A percentile compares a stretch with the other conserved stretches of the same genome.
Evolutionary conservation across 2,888 invertebrate genomes (phyloP).

Genomic region (Crossocerus cetratus): DNA sequence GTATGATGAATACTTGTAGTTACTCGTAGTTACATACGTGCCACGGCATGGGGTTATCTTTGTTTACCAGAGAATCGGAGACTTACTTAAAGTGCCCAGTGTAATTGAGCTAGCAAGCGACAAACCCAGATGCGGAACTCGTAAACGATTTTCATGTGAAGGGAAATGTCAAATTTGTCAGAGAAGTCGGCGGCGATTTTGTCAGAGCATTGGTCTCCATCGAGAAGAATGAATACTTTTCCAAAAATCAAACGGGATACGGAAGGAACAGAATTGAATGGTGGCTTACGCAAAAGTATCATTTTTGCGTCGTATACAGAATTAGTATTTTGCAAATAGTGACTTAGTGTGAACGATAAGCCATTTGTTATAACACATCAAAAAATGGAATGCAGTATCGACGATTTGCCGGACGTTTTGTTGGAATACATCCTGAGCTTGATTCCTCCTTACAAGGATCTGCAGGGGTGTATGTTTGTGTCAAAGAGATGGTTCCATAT

Average conservation of each 20-base stretch:
- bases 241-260: constrained; percentile 6
- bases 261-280: constrained; percentile 14
- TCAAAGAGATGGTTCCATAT: constrained; percentile 92
- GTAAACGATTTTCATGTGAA: not conserved
- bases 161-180: constrained; percentile 12
- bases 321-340: not conserved
- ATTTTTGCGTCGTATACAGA: constrained; percentile 5
- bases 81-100: not conserved
- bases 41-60: constrained; percentile 23
- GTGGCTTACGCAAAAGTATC: not conserved
- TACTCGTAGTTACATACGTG: no score
- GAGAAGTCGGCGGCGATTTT: not conserved
- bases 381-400: constrained; percentile 75
- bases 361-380: constrained; percentile 4
- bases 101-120: not conserved
- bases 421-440: constrained; percentile 93
- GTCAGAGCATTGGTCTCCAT: not conserved
- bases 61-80: constrained; percentile 22
- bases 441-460: constrained; percentile 93
- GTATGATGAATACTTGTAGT: no score
- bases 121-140: constrained; percentile 7
- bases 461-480: constrained; percentile 91
- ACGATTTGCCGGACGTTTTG: constrained; percentile 94
- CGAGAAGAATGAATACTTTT: not conserved
- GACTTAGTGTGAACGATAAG: not conserved